A percentile compares a stretch with the other conserved stretches of the same genome.
These are phyloP conservation scores for Hephaestus fuliginosus DNA, from an alignment of 2,797 vertebrate genomes.

Conservation along the genomic window DNA sequence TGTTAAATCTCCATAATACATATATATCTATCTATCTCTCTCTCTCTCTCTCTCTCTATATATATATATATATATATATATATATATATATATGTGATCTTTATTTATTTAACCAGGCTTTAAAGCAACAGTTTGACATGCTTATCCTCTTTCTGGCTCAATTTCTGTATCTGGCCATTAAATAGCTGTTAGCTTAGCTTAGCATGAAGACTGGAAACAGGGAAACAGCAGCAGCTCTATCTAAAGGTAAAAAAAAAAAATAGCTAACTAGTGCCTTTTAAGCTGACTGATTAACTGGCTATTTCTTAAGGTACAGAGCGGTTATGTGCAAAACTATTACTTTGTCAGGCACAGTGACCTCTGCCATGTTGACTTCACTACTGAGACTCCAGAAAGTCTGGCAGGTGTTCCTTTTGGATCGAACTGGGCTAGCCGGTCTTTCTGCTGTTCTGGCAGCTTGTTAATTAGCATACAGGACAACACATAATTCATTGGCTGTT, in stretches of 20 bases:
- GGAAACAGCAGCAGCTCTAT: background rate
- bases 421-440: background rate
- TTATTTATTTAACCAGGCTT: background rate
- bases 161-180: background rate
- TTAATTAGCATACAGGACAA: background rate
- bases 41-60: no score
- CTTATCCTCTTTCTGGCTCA: background rate
- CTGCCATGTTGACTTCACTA: background rate
- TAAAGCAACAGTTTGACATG: background rate
- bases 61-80: no score
- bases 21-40: background rate
- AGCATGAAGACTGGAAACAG: background rate
- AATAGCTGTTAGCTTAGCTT: background rate
- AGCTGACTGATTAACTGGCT: background rate
- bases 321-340: background rate
- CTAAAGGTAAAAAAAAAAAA: background rate
- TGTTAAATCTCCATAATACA: background rate
- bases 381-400: background rate
- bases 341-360: background rate
- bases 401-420: background rate
- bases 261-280: background rate
- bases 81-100: background rate
- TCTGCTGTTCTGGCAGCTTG: background rate
- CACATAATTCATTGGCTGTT: background rate
- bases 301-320: no score